phyloP scores from a whole-genome alignment of 2,113 vertebrate genomes.

The Mus spicilegus region DNA sequence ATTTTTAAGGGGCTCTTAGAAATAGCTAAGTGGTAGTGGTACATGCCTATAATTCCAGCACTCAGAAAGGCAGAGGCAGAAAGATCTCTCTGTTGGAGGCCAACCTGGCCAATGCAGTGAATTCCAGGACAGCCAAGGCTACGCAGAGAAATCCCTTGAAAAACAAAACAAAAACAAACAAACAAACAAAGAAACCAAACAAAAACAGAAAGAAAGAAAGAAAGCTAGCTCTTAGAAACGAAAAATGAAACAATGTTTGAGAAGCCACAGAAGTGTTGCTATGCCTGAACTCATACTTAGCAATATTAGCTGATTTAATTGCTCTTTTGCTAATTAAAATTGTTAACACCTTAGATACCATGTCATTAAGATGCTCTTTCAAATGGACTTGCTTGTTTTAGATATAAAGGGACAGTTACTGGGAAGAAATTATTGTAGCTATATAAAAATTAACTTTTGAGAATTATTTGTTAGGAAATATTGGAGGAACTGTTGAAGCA shows the following conservation, averaged over 20 bases:
- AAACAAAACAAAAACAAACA: too few species aligned
- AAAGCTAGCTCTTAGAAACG: background rate
- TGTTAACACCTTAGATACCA: background rate
- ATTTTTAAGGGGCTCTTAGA: background rate
- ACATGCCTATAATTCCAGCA: background rate
- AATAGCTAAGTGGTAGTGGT: background rate
- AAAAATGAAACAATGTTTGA: background rate
- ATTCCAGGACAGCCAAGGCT: background rate
- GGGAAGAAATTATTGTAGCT: background rate
- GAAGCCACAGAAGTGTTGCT: background rate
- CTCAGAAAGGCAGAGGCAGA: too few species aligned
- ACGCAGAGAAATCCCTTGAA: background rate
- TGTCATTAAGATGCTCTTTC: background rate
- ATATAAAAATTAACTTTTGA: background rate
- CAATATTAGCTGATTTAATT: background rate
- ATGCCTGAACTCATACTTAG: background rate
- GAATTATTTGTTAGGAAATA: constrained; percentile 20
- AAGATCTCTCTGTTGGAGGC: too few species aligned
- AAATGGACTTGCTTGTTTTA: background rate
- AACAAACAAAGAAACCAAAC: too few species aligned
- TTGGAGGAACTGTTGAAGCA: background rate
- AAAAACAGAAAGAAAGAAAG: too few species aligned
- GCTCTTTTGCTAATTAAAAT: background rate
- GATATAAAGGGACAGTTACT: background rate
- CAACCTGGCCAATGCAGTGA: background rate